phyloP scores from a whole-genome alignment of 2,113 vertebrate genomes.

The Lepidiolamprologus cunningtoni region DNA sequence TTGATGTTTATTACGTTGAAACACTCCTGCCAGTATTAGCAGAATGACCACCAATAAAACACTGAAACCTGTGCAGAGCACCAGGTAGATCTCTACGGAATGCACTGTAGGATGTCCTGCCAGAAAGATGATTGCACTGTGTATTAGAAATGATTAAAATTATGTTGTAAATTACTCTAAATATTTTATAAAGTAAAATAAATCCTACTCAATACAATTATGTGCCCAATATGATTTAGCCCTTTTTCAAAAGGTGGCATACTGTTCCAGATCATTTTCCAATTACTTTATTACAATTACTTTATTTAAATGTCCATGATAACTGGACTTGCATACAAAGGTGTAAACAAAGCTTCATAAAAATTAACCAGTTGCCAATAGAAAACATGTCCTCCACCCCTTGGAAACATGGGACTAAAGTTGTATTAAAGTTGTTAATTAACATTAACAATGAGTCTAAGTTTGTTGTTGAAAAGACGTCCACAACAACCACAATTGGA shows the following conservation, averaged over 20 bases:
- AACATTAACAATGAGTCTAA: background rate
- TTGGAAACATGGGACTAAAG: background rate
- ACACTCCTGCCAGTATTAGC: background rate
- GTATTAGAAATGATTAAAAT: background rate
- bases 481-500: fast-evolving
- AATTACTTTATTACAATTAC: background rate
- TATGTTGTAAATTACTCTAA: fast-evolving
- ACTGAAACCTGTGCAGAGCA: fast-evolving
- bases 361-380: background rate
- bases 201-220: background rate
- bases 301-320: background rate
- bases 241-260: background rate
- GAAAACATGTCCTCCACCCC: background rate
- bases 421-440: too few relatives aligned
- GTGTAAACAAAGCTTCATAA: background rate
- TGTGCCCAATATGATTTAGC: background rate
- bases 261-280: background rate
- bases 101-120: background rate
- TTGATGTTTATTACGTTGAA: background rate
- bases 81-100: fast-evolving
- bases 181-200: fast-evolving
- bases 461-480: background rate
- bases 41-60: background rate
- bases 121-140: background rate
- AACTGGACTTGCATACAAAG: background rate